Base-by-base conservation (phyloP, 2,888 invertebrate genomes). In the Drosophila prolongata region DNA sequence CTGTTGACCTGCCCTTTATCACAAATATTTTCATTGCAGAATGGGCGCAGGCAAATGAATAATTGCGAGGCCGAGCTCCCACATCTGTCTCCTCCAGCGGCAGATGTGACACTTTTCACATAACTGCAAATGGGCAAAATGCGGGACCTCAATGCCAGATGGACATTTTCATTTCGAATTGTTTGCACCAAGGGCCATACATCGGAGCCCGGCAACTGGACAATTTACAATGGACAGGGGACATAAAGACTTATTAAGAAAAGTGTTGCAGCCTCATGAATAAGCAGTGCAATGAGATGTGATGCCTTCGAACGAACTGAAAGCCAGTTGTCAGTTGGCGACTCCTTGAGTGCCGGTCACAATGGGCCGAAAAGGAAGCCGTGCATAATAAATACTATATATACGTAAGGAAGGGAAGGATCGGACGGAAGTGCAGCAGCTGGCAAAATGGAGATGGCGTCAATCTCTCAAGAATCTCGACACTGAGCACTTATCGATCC, bases 1-100 rank as follows among this genome's bases (percentile, higher is more conserved):
- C 57, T 27, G 40, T 35, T 62, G 59, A 44, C 55, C 57, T 42
- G 40, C 65, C 71, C 59, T 67, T 76, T 67, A 78, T 78, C 60
- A 66, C 62, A 61, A 75, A 77, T 70, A 70, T 70, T 73, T 75
- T 68, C 80, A 72, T 67, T 73, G 70, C 70, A 70, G 75, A 74
- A 75, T 78, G 78, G 80, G 74, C 78, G 78, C 60, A 70, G 64
- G 69, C 67, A 81, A 76, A 84, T 80, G 81, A 80, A 80, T 76
- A 77, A 79, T 71, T 62, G 38, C 58, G 47, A 35, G n/a, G 67
- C 62, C n/a, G 46, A 38, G 30, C 49, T 42, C 64, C 44, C 67
- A 56, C 75, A 73, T 54, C 35, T 57, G 75, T 60, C 75, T 60
- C 46, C n/a, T 49, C 3, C 67, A 54, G 65, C 65, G 59, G 61